Percentiles rank a stretch among this genome's conserved stretches.
These are phyloP conservation scores for Ennomos fuscantarius DNA, from an alignment of 2,888 invertebrate genomes.

Conservation along the genomic window DNA sequence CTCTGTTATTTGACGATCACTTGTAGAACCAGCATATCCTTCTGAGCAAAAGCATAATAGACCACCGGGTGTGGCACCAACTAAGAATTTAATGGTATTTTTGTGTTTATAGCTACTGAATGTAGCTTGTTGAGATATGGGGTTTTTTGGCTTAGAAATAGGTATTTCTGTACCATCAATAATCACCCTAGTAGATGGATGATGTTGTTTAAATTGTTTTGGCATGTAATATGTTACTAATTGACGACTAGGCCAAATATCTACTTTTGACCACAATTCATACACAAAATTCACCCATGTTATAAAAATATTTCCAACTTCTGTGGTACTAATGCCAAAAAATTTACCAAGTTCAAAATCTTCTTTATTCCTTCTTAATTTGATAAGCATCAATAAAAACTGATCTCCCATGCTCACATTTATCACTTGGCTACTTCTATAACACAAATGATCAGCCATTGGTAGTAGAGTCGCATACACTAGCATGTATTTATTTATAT, in stretches of 20 bases:
- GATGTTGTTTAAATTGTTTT: background rate
- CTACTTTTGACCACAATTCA: background rate
- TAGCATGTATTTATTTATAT: background rate
- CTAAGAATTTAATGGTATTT: slow-evolving; percentile 28
- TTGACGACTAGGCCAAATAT: background rate
- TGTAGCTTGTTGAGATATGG: slow-evolving; percentile 24
- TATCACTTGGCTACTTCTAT: background rate
- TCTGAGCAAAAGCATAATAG: slow-evolving; percentile 18
- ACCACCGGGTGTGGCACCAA: slow-evolving; percentile 30
- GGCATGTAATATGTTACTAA: background rate
- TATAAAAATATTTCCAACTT: background rate
- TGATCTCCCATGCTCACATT: background rate
- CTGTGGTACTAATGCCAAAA: background rate
- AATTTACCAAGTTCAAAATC: background rate
- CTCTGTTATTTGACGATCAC: slow-evolving; percentile 28
- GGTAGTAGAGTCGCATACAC: background rate
- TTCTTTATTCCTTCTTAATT: background rate
- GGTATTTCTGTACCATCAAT: slow-evolving; percentile 14
- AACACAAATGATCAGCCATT: background rate
- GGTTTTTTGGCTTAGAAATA: slow-evolving; percentile 19
- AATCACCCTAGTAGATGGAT: background rate
- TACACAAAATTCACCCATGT: background rate
- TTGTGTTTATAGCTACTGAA: slow-evolving; percentile 28
- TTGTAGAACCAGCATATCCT: slow-evolving; percentile 27
- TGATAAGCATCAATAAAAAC: background rate